Evolutionary conservation across 2,113 vertebrate species (phyloP), one percentile per base, ranked within the genome.

Genomic region (Xiphophorus hellerii): DNA sequence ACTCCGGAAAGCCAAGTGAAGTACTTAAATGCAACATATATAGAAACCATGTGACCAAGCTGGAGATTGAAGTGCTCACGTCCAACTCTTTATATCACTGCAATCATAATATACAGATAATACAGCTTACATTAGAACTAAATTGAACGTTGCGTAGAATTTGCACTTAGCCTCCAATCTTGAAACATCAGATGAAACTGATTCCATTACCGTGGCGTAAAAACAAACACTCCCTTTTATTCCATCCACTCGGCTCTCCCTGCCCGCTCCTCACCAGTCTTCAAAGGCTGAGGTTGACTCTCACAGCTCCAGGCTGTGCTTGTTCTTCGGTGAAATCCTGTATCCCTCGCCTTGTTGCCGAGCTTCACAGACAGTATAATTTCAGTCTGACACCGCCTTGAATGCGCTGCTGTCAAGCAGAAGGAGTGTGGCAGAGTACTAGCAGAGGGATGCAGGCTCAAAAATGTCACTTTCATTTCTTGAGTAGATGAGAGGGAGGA

Each of bases 351-450:
- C 90, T 93, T 81, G 80, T 94, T 93, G 94, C 90, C 74, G 83
- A 86, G 92, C 90, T 92, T 91, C 91, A 90, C 87, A 92, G 89
- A 93, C 91, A 86, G 90, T 90, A 92, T 91, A 89, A 93, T 93
- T 94, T 92, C 87, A 91, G 88, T 76, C 90, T 91, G 92, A 92
- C 92, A 92, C 82, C 20, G 86, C 84, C 93, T 93, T 89, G 83
- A 91, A 94, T 87, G 89, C 88, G 85, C 66, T 74, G 78, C 92
- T 93, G 93, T 94, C 93, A 93, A 87, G 87, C 80, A 77, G 51
- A n/a, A 58, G 72, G 66, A 84, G 84, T 60, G 69, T 78, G 63
- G 81, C 85, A 14, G 72, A 84, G 84, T 86, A 89, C 65, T 69
- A 88, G 91, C 86, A 90, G 76, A 87, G 92, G 86, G 93, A 94